Evolutionary conservation across 2,888 invertebrate genomes (phyloP), one percentile per base, ranked within the genome.

Genomic region (Xanthorhoe designata): DNA sequence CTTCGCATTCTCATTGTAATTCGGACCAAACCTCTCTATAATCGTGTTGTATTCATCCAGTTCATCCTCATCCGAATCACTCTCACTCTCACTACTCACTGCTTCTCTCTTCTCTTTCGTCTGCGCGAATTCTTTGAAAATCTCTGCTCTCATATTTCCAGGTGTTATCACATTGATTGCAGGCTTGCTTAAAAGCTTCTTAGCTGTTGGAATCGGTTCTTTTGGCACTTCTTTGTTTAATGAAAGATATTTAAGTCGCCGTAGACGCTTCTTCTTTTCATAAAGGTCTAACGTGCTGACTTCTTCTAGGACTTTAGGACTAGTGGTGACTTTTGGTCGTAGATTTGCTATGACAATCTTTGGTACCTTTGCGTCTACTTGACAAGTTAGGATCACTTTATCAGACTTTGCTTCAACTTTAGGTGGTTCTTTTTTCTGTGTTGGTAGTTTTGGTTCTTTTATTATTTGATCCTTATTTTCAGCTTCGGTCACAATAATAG

Each of bases 211-310:
- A 62, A 75, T 84, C n/a, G 80, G 83, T 62, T 72, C 68, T 70
- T 83, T 87, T 64, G 84, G 84, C 5, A 61, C 24, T 51, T 87
- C 85, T 75, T 83, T 82, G 61, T 73, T 78, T 6, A 84, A 79
- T 0, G 87, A 79, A 64, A 92, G 75, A 74, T 92, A 82, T 70
- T 91, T 92, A 4, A 91, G 70, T 38, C 94, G 81, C 54, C 92
- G 89, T 51, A 94, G 72, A 59, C 92, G 88, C 74, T 92, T 91
- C 65, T 92, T 83, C 75, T 91, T 94, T 72, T 95, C 95, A 61
- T 95, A 95, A 52, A 94, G 75, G 75, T 95, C 95, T 75, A 95
- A 80, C 15, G 92, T 82, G 73, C 94, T 94, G 0, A 91, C 64
- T 75, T 90, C 91, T 15, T 93, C 91, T 47, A 78, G 42, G 24